A percentile compares a stretch with the other conserved stretches of the same genome.
phyloP scores from a whole-genome alignment of 2,113 vertebrate species.

The Malurus elegans region DNA sequence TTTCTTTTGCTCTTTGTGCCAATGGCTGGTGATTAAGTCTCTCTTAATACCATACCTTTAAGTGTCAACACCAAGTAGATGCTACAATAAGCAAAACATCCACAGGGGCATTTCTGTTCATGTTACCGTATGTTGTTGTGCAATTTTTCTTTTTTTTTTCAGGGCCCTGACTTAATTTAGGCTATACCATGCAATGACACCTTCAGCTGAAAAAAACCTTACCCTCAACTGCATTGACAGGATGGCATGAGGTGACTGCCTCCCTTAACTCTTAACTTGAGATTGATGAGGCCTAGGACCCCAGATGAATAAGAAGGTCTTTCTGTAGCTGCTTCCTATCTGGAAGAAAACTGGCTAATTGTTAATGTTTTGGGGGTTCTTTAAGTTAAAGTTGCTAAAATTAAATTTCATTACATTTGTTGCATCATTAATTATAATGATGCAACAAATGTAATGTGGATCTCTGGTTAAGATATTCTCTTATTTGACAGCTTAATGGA shows the following conservation, averaged over 20 bases:
- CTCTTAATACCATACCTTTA: not conserved
- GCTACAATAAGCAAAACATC: not conserved
- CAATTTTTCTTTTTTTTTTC: not conserved
- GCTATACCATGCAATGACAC: not conserved
- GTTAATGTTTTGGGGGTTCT: not conserved
- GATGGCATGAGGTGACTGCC: not conserved
- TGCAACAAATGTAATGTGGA: not conserved
- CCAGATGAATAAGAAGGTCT: not conserved
- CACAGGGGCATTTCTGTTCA: not conserved
- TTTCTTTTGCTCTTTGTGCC: not conserved
- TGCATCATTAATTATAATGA: not conserved
- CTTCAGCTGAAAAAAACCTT: not conserved
- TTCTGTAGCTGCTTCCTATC: not conserved
- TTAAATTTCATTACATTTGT: not conserved
- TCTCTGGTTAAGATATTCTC: not conserved
- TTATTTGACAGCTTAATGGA: not conserved
- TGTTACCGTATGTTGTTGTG: fast-evolving
- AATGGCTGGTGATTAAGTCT: not conserved
- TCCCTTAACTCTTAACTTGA: not conserved
- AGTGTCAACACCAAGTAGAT: not conserved
- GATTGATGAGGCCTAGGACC: not conserved
- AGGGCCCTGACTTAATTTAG: not conserved
- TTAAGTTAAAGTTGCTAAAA: not conserved
- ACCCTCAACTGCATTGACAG: not conserved
- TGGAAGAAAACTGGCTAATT: not conserved